A percentile compares a stretch with the other conserved stretches of the same genome.
These are phyloP conservation scores for Phyllotis vaccarum DNA, from an alignment of 2,797 vertebrate genomes.

Conservation along the genomic window DNA sequence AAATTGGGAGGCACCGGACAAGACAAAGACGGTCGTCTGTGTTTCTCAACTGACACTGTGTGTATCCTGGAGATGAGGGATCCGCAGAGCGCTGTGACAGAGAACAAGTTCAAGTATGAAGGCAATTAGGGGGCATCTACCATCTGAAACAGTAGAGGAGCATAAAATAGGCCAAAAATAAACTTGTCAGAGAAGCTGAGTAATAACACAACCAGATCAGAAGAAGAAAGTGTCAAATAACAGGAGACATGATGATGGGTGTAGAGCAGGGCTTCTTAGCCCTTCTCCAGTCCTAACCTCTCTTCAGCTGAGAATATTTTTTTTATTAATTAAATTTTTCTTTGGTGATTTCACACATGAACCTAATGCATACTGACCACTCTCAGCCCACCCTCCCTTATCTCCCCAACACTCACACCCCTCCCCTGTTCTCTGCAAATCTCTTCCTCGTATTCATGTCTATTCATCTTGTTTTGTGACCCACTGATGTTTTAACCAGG, in stretches of 20 bases:
- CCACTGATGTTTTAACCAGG: background rate
- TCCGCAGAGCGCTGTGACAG: background rate
- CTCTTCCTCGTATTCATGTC: background rate
- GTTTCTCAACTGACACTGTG: background rate
- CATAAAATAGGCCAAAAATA: constrained; percentile 44
- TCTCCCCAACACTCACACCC: background rate
- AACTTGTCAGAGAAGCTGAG: constrained; percentile 35
- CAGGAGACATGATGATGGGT: background rate
- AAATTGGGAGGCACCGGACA: background rate
- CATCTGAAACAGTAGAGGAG: background rate
- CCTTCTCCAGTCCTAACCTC: background rate
- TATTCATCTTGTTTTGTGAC: background rate
- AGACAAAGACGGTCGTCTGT: background rate
- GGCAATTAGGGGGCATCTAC: background rate
- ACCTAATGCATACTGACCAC: background rate
- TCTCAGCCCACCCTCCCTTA: background rate
- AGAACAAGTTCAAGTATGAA: background rate
- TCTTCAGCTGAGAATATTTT: background rate
- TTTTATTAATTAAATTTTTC: background rate
- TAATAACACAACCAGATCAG: constrained; percentile 39
- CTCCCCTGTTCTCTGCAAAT: background rate
- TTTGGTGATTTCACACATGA: background rate
- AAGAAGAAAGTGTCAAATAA: constrained; percentile 34
- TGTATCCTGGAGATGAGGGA: rapidly evolving
- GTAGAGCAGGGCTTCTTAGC: background rate